Percentiles rank a stretch among this genome's conserved stretches.
phyloP scores from a whole-genome alignment of 2,888 invertebrate genomes.

The Callinectes sapidus region DNA sequence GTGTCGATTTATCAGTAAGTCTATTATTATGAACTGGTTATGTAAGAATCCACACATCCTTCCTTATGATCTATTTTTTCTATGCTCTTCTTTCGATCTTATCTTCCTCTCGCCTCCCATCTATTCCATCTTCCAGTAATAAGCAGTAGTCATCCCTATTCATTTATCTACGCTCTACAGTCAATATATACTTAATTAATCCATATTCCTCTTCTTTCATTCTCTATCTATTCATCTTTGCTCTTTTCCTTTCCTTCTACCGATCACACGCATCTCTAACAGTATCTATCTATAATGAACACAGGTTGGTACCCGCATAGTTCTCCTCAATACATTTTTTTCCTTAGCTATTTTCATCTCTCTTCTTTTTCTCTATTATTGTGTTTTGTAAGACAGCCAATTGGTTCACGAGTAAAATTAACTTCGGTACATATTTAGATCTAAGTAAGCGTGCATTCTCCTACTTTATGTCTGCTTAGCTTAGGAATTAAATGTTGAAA shows the following conservation, averaged over 20 bases:
- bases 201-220: not conserved
- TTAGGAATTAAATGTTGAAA: not conserved
- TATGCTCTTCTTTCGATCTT: not conserved
- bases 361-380: not conserved
- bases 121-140: not conserved
- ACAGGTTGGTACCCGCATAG: not conserved
- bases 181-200: not conserved
- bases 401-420: not conserved
- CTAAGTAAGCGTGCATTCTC: not conserved
- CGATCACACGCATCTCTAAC: not conserved
- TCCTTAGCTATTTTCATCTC: not conserved
- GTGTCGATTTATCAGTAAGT: too few relatives aligned
- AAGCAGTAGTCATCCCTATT: not conserved
- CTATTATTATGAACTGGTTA: too few relatives aligned
- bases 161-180: not conserved
- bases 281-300: not conserved
- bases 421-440: not conserved
- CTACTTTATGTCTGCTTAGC: not conserved
- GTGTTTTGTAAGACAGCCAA: not conserved
- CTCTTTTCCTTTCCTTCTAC: not conserved
- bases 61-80: not conserved
- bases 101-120: not conserved
- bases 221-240: not conserved
- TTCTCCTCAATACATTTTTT: not conserved
- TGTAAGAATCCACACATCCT: not conserved